Conservation (phyloP, 2,113 vertebrate species). For the Jacana jacana region DNA sequence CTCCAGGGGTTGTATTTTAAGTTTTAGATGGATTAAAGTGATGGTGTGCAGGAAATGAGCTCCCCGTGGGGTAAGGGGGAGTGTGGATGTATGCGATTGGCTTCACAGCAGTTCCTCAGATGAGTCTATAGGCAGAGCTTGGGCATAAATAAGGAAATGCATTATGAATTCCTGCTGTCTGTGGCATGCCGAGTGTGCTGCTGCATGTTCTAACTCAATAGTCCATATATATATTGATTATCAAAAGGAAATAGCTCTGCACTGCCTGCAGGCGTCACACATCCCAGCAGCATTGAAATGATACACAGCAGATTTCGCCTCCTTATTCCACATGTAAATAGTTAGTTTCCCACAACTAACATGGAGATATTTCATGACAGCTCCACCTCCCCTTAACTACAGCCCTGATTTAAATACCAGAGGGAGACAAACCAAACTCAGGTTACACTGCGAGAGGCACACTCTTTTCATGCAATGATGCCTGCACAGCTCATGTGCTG, state of each 20-base stretch:
- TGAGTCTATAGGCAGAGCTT: neutral
- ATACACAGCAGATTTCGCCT: neutral
- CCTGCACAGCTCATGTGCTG: neutral
- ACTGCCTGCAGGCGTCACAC: neutral
- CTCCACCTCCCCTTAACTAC: neutral
- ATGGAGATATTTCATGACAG: neutral
- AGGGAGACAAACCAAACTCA: neutral
- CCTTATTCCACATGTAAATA: neutral
- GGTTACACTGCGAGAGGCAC: neutral
- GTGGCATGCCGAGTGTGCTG: neutral
- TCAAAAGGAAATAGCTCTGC: neutral
- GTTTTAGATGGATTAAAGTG: neutral
- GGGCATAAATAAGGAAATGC: neutral
- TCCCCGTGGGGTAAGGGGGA: neutral
- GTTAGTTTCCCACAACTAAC: neutral
- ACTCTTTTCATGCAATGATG: fast-evolving
- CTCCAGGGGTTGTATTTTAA: neutral
- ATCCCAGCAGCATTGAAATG: neutral
- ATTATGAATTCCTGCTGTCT: neutral
- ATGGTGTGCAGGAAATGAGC: neutral
- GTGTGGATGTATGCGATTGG: fast-evolving
- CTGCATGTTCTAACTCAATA: neutral
- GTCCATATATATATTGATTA: conserved; percentile 1
- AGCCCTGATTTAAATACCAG: neutral
- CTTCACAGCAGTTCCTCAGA: neutral